These are phyloP conservation scores for Lagenorhynchus albirostris DNA, from an alignment of 2,113 vertebrate species.

Conservation along the genomic window DNA sequence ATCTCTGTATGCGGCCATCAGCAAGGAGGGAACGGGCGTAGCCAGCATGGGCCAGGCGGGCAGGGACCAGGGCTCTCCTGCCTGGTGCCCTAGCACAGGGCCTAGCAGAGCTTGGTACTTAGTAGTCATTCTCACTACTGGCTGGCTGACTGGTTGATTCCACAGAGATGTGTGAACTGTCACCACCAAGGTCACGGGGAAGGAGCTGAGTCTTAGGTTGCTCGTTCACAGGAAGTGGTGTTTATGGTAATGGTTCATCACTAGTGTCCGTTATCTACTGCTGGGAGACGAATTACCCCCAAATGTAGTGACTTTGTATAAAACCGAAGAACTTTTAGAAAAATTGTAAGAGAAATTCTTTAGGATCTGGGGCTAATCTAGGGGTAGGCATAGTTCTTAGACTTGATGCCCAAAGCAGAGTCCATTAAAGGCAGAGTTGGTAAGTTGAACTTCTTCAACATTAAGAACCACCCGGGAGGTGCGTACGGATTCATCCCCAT, in stretches of 20 bases:
- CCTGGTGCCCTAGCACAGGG: not conserved
- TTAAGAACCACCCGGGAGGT: rapidly evolving
- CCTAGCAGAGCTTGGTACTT: rapidly evolving
- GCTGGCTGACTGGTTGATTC: not conserved
- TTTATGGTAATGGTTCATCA: not conserved
- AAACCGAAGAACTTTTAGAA: not conserved
- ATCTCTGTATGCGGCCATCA: not conserved
- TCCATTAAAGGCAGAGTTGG: not conserved
- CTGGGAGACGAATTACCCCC: not conserved
- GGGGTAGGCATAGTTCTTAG: not conserved
- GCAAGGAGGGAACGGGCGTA: not conserved
- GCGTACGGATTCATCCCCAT: no score
- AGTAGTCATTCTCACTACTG: rapidly evolving
- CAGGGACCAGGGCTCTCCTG: not conserved
- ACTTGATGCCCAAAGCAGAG: not conserved
- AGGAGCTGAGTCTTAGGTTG: not conserved
- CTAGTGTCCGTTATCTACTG: not conserved
- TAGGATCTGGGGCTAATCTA: not conserved
- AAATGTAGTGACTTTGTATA: not conserved
- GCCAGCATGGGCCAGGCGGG: not conserved
- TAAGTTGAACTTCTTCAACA: not conserved
- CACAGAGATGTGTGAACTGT: rapidly evolving
- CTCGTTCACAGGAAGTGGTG: not conserved
- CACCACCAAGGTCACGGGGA: not conserved
- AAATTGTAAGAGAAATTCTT: not conserved